phyloP scores from a whole-genome alignment of 1,140 invertebrate genomes.

The Drosophila takahashii region DNA sequence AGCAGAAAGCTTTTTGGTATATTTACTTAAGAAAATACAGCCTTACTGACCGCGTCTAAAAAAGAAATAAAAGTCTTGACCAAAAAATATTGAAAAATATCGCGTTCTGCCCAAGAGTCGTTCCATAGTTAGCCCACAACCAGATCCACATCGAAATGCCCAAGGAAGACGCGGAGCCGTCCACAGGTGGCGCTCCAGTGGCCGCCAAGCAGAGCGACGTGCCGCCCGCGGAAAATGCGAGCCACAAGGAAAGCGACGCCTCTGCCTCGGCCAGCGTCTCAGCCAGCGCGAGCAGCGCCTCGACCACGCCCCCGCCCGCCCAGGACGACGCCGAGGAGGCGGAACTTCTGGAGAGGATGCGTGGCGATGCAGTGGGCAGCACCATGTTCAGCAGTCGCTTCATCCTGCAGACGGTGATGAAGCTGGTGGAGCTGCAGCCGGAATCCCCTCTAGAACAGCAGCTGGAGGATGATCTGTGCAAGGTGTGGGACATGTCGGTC shows the following conservation, averaged over 20 bases:
- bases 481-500: slow-evolving; percentile 91
- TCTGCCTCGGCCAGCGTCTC: slow-evolving; percentile 7
- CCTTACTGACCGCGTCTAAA: slow-evolving; percentile 8
- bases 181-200: not conserved
- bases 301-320: slow-evolving; percentile 49
- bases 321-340: slow-evolving; percentile 48
- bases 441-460: slow-evolving; percentile 84
- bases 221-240: slow-evolving; percentile 6
- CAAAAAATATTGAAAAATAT: slow-evolving; percentile 9
- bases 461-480: slow-evolving; percentile 89
- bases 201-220: slow-evolving; percentile 2
- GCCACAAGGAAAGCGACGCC: slow-evolving; percentile 17
- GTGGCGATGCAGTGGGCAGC: slow-evolving; percentile 90
- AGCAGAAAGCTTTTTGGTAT: not conserved
- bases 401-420: slow-evolving; percentile 88
- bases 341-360: slow-evolving; percentile 85
- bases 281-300: slow-evolving; percentile 25
- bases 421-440: slow-evolving; percentile 82
- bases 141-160: slow-evolving; percentile 20
- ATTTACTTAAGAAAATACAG: not conserved
- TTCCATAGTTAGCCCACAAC: not conserved
- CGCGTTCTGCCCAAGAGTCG: not conserved
- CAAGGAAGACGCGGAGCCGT: slow-evolving; percentile 36
- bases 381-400: slow-evolving; percentile 91
- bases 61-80: not conserved